phyloP scores from a whole-genome alignment of 2,797 vertebrate species.

The Avahi laniger region DNA sequence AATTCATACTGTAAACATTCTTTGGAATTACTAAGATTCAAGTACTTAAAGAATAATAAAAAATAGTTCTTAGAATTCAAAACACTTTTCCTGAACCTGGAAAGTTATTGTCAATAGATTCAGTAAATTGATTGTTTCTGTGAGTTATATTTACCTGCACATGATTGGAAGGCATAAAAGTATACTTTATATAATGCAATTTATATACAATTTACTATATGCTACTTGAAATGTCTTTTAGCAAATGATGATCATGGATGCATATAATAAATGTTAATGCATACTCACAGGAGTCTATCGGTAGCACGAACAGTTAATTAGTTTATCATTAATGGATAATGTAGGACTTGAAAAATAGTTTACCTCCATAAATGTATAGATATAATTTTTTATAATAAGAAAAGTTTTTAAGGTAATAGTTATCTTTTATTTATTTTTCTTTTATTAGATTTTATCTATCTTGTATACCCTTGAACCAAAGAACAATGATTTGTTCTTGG shows the following conservation, averaged over 20 bases:
- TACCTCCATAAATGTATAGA: background rate
- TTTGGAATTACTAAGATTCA: background rate
- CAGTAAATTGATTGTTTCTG: background rate
- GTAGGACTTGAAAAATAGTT: background rate
- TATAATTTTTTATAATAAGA: background rate
- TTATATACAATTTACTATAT: background rate
- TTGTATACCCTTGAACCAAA: conserved; percentile 11
- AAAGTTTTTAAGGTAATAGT: background rate
- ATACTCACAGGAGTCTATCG: background rate
- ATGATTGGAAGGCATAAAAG: background rate
- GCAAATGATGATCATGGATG: background rate
- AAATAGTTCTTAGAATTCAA: background rate
- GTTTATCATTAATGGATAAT: background rate
- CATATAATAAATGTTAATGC: background rate
- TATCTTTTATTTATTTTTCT: background rate
- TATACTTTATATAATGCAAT: background rate
- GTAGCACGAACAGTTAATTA: background rate
- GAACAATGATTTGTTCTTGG: conserved; percentile 30
- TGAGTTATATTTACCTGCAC: background rate
- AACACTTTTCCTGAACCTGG: background rate
- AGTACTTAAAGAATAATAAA: background rate
- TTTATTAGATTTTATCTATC: conserved; percentile 54
- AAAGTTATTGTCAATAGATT: background rate
- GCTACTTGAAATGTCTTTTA: background rate
- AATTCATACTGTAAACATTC: background rate